phyloP scores from a whole-genome alignment of 1,140 invertebrate genomes.

The Drosophila seguyi region DNA sequence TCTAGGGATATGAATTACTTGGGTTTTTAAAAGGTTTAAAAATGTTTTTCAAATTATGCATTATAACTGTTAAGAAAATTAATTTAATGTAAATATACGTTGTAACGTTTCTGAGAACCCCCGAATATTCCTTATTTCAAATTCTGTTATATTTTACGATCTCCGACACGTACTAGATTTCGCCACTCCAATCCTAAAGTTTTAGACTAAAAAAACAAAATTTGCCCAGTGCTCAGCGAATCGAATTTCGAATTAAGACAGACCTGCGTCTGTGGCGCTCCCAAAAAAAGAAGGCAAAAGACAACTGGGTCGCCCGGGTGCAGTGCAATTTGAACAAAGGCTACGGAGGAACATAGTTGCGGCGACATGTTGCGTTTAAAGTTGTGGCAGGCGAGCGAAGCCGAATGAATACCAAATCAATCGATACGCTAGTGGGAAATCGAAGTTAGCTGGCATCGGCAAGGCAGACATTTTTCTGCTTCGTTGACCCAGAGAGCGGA shows the following conservation, averaged over 20 bases:
- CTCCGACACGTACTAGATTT: not conserved
- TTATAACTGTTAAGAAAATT: no score
- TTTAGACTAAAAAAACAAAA: not conserved
- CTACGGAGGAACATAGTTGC: conserved; percentile 45
- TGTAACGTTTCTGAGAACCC: no score
- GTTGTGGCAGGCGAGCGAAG: conserved; percentile 29
- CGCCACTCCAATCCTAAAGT: not conserved
- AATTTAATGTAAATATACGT: no score
- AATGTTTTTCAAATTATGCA: no score
- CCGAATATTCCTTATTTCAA: not conserved
- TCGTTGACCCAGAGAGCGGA: conserved; percentile 63
- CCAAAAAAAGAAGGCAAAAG: conserved; percentile 15
- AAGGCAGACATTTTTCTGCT: conserved; percentile 78
- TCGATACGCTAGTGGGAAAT: conserved; percentile 74
- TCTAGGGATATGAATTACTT: no score
- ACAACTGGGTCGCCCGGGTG: conserved; percentile 38
- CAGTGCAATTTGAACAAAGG: conserved; percentile 60
- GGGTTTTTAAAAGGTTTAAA: no score
- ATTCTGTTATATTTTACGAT: not conserved
- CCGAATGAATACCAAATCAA: conserved; percentile 65
- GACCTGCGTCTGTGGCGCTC: conserved; percentile 2
- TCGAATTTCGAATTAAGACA: conserved; percentile 1
- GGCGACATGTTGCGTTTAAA: conserved; percentile 55
- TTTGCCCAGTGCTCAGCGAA: conserved; percentile 9
- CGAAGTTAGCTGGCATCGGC: conserved; percentile 52